Evolutionary conservation across 1,140 invertebrate genomes (phyloP).

Genomic region (Drosophila serrata): DNA sequence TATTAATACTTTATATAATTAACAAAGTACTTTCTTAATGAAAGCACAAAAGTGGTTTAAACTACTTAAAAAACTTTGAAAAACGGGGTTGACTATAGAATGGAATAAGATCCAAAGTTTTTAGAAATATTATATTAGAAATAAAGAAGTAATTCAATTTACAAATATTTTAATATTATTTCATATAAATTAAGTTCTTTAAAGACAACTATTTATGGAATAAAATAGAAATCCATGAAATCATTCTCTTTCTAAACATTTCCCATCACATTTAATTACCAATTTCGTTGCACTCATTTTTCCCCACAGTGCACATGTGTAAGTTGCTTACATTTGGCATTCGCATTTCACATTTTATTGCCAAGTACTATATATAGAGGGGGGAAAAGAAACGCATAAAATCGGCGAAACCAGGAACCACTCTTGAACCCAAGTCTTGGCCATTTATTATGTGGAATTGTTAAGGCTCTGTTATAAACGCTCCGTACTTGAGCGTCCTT

Average conservation of each 20-base stretch:
- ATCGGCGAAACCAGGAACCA: constrained; percentile 52
- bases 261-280: background rate
- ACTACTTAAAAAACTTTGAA: too few relatives aligned
- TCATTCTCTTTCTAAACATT: background rate
- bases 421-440: constrained; percentile 54
- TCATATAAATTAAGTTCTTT: too few relatives aligned
- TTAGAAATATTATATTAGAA: too few relatives aligned
- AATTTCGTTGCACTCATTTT: background rate
- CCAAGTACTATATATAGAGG: constrained; percentile 61
- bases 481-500: constrained; percentile 66
- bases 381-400: constrained; percentile 76
- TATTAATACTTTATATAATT: background rate
- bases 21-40: background rate
- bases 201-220: too few relatives aligned
- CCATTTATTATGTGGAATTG: constrained; percentile 79
- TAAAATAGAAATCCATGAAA: accelerated
- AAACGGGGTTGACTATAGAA: background rate
- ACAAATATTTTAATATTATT: too few relatives aligned
- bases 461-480: constrained; percentile 73
- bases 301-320: constrained; percentile 18
- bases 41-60: background rate
- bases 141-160: too few relatives aligned
- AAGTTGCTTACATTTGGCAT: constrained; percentile 74
- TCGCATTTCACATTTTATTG: constrained; percentile 76
- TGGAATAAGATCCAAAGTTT: too few relatives aligned